Base-by-base conservation (phyloP, 1,140 invertebrate genomes). In the Apolygus lucorum region DNA sequence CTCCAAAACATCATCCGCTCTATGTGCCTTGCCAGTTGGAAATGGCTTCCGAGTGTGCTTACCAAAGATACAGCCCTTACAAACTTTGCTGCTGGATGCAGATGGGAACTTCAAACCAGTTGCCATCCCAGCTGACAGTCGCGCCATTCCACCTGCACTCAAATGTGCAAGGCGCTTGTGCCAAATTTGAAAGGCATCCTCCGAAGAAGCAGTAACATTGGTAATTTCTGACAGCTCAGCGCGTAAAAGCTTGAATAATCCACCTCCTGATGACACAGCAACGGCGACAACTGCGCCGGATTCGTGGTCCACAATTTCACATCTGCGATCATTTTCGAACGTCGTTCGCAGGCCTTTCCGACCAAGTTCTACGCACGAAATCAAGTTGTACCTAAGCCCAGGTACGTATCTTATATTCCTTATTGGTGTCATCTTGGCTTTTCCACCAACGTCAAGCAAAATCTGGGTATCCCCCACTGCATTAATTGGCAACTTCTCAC, bases 151-250 rank as follows among this genome's bases (percentile, higher is more conserved):
- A 49, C 34, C 34, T 49, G 34, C 34, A 49, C 34, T 49, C 34
- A 49, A 49, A 49, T 49, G 34, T 49, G 34, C 17, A 49, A 49
- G 34, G 34, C 34, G 34, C 17, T 49, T 49, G 34, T 49, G 34
- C 34, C 34, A 49, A 49, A 49, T 49, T 49, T 49, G 34, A 49
- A 49, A 49, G 34, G 34, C 34, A 49, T 49, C 34, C 34, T 49
- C 34, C 34, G 34, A 49, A 49, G 34, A 49, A 49, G 34, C 34
- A 49, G 34, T 49, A 49, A 49, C 34, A 17, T 49, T 49, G 34
- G 34, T 49, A 49, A 49, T 49, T 49, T 49, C 34, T 49, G 34
- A 49, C 34, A 49, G 34, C 34, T 49, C 34, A 49, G 34, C 34
- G 17, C 34, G 34, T 49, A 49, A 49, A 49, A 49, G 34, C 34